Evolutionary conservation across 2,797 vertebrate genomes (phyloP).

Genomic region (Poecilia picta): DNA sequence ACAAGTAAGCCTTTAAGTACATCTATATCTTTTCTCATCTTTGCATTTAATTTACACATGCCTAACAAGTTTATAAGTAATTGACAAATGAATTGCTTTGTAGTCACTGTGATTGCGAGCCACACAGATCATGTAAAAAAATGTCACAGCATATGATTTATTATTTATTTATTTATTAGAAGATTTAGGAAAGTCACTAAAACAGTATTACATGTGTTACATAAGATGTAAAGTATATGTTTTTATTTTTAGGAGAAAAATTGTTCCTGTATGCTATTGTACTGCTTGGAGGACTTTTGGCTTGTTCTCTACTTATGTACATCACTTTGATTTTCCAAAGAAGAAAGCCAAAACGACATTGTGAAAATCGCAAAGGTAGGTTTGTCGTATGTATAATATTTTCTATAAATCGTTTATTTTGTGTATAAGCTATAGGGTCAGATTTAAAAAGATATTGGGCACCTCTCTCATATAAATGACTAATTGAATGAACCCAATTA

Average conservation of each 20-base stretch:
- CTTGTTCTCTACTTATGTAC: constrained; percentile 26
- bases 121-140: background rate
- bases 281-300: constrained; percentile 15
- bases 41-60: background rate
- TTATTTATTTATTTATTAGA: no score
- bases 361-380: constrained; percentile 34
- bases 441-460: background rate
- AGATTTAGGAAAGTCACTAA: no score
- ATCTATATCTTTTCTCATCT: background rate
- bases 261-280: background rate
- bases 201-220: background rate
- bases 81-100: background rate
- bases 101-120: background rate
- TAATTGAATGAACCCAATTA: no score
- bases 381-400: background rate
- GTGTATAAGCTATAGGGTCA: background rate
- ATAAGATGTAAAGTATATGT: background rate
- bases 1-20: constrained; percentile 29
- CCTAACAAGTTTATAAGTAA: background rate
- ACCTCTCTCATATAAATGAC: no score
- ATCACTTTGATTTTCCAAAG: constrained; percentile 12
- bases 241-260: constrained; percentile 29
- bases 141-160: background rate
- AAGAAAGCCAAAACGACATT: constrained; percentile 7
- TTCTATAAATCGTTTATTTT: background rate